Evolutionary conservation across 2,797 vertebrate genomes (phyloP), one percentile per base, ranked within the genome.

Genomic region (Lepus townsendii): DNA sequence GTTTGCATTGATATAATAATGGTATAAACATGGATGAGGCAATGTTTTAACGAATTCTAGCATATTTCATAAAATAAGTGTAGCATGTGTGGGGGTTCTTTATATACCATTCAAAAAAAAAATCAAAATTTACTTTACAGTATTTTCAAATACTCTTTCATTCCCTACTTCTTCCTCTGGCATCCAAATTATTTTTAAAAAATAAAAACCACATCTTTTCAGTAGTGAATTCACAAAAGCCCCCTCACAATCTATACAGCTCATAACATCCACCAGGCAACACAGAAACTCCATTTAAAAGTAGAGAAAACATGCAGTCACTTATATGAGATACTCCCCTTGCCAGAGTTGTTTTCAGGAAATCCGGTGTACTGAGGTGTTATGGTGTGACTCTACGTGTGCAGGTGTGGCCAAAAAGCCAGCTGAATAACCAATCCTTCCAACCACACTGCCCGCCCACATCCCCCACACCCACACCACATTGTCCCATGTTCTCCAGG

Each of bases 31-130:
- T 22, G 52, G 24, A 75, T n/a, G 17, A 12, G n/a, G 22, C 4
- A 32, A 13, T 42, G 16, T 76, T 88, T 87, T 96, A 52, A 60
- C 78, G 60, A 84, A 83, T 73, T 91, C 69, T 69, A 89, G 60
- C 16, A 75, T 12, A 62, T 63, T 96, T 79, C 91, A 88, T 89
- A 77, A 95, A 96, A 93, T 84, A 91, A 85, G 13, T 8, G n/a
- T 88, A 50, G 13, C 0, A 27, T 24, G 3, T 50, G 50, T 24
- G 4, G 38, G 38, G 2, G 5, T 22, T 90, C 47, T 71, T 63
- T 68, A 50, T 50, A 77, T 50, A n/a, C 11, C 22, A 35, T 83
- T 83, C 85, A 62, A 26, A 91, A 32, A 32, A 85, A 93, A 85
- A 93, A 93, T 11, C 38, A 85, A 82, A 66, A 88, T 30, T 87